A percentile compares a stretch with the other conserved stretches of the same genome.
Conservation (phyloP, 2,113 vertebrate species). For the Spea multiplicata region DNA sequence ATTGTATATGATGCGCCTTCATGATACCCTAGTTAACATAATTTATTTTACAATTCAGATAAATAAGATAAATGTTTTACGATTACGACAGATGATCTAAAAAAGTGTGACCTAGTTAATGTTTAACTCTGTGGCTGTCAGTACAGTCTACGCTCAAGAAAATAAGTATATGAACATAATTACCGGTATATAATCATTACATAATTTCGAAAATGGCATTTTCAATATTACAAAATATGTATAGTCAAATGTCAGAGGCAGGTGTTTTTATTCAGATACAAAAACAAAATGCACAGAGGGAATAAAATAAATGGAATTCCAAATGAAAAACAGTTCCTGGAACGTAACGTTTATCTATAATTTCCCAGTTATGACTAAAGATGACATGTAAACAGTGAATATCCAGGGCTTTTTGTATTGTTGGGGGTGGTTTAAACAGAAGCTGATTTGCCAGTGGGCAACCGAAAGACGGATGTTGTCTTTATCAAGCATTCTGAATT, state of each 20-base stretch:
- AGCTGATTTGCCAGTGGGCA: conserved; percentile 28
- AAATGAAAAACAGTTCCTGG: conserved; percentile 14
- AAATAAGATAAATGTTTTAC: too few relatives aligned
- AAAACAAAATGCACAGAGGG: conserved; percentile 13
- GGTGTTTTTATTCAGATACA: conserved; percentile 1
- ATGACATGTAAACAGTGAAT: not conserved
- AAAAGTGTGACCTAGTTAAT: too few relatives aligned
- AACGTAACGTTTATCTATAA: conserved; percentile 12
- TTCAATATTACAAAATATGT: not conserved
- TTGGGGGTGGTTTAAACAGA: conserved; percentile 9
- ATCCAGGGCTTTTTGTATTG: not conserved
- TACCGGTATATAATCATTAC: too few relatives aligned
- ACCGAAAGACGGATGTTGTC: conserved; percentile 22
- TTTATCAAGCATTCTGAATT: conserved; percentile 50
- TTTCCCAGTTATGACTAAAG: conserved; percentile 15
- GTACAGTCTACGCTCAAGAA: too few relatives aligned
- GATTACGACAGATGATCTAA: too few relatives aligned
- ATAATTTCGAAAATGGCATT: not conserved
- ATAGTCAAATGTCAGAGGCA: conserved; percentile 16
- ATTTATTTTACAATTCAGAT: too few relatives aligned
- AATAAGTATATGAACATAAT: too few relatives aligned
- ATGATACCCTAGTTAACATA: too few relatives aligned
- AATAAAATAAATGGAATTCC: conserved; percentile 19
- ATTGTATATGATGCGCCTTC: too few relatives aligned
- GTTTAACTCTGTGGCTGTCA: too few relatives aligned